These are phyloP conservation scores for Ailuropoda melanoleuca DNA, from an alignment of 2,113 vertebrate genomes.

Conservation along the genomic window DNA sequence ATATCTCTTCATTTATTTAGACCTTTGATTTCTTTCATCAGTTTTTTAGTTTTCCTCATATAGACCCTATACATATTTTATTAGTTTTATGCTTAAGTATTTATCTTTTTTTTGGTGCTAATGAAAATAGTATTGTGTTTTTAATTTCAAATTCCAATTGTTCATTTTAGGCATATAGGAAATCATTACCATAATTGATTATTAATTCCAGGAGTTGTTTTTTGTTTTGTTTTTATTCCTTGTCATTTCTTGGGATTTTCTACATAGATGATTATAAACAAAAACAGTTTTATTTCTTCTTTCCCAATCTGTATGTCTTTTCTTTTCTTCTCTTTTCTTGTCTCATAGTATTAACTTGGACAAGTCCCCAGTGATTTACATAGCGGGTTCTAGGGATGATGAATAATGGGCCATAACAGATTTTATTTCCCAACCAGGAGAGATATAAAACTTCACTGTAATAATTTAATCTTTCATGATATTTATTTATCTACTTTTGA, in stretches of 20 bases:
- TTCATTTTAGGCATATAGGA: neutral
- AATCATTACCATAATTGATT: neutral
- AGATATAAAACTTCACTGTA: neutral
- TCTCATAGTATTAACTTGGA: neutral
- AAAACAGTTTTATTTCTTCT: neutral
- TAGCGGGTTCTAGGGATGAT: neutral
- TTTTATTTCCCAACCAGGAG: neutral
- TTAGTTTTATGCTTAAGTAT: neutral
- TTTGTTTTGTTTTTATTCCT: neutral
- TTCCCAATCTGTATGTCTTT: neutral
- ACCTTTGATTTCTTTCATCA: neutral
- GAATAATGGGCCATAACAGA: neutral
- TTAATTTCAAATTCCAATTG: neutral
- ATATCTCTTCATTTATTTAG: neutral
- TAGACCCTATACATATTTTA: neutral
- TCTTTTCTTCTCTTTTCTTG: neutral
- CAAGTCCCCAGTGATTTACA: neutral
- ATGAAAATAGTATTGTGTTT: neutral
- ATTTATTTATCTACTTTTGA: conserved; percentile 9
- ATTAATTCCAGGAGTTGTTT: neutral
- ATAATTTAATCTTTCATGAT: neutral
- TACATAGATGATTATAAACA: neutral
- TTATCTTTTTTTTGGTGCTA: neutral
- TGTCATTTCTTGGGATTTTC: neutral
- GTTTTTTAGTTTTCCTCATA: neutral